Percentiles rank a stretch among this genome's conserved stretches.
Evolutionary conservation across 2,113 vertebrate species (phyloP).

Genomic region (Carassius auratus): DNA sequence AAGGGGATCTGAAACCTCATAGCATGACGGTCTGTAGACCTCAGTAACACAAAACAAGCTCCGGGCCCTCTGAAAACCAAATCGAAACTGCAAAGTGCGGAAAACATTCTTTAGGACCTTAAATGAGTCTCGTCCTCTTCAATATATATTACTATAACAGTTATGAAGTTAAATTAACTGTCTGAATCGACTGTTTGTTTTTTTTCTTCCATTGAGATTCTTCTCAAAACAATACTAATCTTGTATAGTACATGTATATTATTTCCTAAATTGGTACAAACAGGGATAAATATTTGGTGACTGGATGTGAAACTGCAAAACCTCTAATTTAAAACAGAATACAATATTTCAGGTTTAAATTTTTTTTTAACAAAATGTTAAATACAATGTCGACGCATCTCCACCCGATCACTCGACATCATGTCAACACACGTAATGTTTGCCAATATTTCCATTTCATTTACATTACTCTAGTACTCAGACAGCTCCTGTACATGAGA

Average conservation of each 20-base stretch:
- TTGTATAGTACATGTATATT: slow-evolving; percentile 49
- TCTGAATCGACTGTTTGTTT: slow-evolving; percentile 21
- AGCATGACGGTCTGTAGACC: not conserved
- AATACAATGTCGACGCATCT: slow-evolving; percentile 49
- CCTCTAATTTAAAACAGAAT: slow-evolving; percentile 55
- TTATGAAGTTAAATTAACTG: slow-evolving; percentile 43
- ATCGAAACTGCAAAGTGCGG: slow-evolving; percentile 52
- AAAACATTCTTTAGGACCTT: slow-evolving; percentile 38
- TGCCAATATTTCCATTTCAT: slow-evolving; percentile 49
- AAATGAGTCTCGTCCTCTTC: slow-evolving; percentile 24
- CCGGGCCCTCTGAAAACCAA: slow-evolving; percentile 22
- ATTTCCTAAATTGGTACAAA: slow-evolving; percentile 51
- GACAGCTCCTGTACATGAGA: slow-evolving; percentile 58
- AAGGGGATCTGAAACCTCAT: slow-evolving; percentile 6
- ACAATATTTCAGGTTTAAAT: slow-evolving; percentile 43
- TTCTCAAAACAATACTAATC: slow-evolving; percentile 46
- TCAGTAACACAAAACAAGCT: slow-evolving; percentile 38
- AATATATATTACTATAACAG: slow-evolving; percentile 59
- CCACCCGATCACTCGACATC: slow-evolving; percentile 52
- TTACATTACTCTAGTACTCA: slow-evolving; percentile 56
- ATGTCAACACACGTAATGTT: slow-evolving; percentile 40
- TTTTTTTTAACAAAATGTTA: slow-evolving; percentile 48
- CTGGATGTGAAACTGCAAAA: slow-evolving; percentile 49
- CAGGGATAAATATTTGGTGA: slow-evolving; percentile 50
- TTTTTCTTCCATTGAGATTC: slow-evolving; percentile 40